Conservation (phyloP, 2,113 vertebrate genomes). For the Ptychochromis oligacanthus region DNA sequence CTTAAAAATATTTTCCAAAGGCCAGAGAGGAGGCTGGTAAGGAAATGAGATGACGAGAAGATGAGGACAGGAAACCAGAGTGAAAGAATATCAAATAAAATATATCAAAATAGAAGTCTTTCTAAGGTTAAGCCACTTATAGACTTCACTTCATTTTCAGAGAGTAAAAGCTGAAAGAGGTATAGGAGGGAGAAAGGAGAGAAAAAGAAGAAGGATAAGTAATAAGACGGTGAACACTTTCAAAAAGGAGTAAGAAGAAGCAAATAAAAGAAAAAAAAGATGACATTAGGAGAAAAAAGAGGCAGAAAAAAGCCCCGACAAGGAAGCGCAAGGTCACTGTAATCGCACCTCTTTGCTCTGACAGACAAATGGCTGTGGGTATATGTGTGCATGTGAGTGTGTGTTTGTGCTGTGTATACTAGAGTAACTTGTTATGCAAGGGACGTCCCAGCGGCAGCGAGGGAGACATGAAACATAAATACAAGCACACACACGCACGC, state of each 20-base stretch:
- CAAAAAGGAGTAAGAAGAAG: neutral
- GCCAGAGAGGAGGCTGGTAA: neutral
- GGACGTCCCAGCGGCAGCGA: slow-evolving; percentile 28
- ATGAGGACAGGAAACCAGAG: neutral
- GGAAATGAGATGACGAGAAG: neutral
- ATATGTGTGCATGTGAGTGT: neutral
- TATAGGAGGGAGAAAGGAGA: neutral
- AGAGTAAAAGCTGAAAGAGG: no score
- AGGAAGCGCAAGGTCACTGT: neutral
- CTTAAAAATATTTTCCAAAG: neutral
- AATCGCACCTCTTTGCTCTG: slow-evolving; percentile 5
- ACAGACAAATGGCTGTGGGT: slow-evolving; percentile 19
- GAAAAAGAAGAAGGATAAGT: neutral
- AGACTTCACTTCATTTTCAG: neutral
- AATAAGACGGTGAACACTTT: neutral
- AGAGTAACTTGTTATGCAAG: slow-evolving; percentile 29
- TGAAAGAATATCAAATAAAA: neutral
- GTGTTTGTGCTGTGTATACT: neutral
- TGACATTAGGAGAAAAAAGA: neutral
- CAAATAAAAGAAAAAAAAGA: neutral
- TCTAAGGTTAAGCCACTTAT: neutral
- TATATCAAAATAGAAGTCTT: neutral
- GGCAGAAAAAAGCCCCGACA: neutral
- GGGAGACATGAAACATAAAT: slow-evolving; percentile 7
- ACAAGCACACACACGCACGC: neutral